These are phyloP conservation scores for Dendroctonus ponderosae DNA, from an alignment of 1,140 invertebrate genomes.

Conservation along the genomic window DNA sequence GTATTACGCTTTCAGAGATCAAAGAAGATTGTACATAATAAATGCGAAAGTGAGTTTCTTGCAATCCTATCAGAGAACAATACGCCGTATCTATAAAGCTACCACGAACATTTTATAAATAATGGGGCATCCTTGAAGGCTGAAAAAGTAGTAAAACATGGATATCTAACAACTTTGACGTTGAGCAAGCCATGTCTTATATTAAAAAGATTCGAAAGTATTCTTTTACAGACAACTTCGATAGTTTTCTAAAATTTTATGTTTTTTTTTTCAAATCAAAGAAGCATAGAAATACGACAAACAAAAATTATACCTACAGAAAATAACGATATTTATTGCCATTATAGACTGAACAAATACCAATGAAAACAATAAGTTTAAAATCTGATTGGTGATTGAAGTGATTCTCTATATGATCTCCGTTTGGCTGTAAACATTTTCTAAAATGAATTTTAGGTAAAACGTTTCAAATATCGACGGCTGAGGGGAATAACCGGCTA, in stretches of 20 bases:
- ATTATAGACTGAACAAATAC: too few species aligned
- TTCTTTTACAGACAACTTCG: neutral
- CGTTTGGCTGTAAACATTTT: too few species aligned
- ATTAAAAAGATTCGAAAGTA: neutral
- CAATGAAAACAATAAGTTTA: too few species aligned
- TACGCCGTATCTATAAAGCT: neutral
- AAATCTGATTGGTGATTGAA: too few species aligned
- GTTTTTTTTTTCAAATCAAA: neutral
- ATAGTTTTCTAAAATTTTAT: neutral
- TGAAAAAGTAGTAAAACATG: slow-evolving; percentile 2
- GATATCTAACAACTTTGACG: neutral
- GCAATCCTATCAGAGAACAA: neutral
- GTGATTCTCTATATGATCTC: too few species aligned
- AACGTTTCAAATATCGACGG: too few species aligned
- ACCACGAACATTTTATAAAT: neutral
- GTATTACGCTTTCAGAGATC: neutral
- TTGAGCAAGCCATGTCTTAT: neutral
- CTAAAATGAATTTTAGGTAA: too few species aligned
- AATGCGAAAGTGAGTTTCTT: neutral
- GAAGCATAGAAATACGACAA: too few species aligned
- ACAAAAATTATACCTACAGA: too few species aligned
- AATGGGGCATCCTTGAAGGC: neutral
- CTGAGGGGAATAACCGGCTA: too few species aligned
- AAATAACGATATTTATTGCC: too few species aligned
- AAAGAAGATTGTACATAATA: slow-evolving; percentile 2